Evolutionary conservation across 2,797 vertebrate species (phyloP).

Genomic region (Ateles fusciceps): DNA sequence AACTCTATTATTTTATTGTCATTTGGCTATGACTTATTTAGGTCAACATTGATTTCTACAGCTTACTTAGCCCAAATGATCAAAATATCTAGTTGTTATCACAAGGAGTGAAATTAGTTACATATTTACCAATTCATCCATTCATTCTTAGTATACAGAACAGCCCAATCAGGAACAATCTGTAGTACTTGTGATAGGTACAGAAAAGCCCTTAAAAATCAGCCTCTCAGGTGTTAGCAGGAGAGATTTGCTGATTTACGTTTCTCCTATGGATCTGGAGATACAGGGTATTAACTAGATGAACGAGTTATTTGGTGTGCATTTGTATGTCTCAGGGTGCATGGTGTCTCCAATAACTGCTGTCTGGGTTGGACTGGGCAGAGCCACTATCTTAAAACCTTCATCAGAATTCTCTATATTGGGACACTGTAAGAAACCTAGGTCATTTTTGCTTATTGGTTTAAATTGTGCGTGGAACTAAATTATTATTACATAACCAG

Average conservation of each 20-base stretch:
- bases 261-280: not conserved
- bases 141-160: not conserved
- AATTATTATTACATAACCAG: conserved; percentile 24
- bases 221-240: not conserved
- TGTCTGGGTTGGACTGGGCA: not conserved
- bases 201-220: not conserved
- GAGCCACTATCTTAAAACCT: not conserved
- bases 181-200: not conserved
- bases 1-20: not conserved
- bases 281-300: not conserved
- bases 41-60: not conserved
- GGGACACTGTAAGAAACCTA: not conserved
- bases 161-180: not conserved
- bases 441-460: not conserved
- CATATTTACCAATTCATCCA: not conserved
- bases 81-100: not conserved
- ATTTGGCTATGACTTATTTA: not conserved
- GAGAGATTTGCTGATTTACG: not conserved
- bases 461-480: conserved; percentile 27
- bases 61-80: not conserved
- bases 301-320: not conserved
- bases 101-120: not conserved
- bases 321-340: not conserved
- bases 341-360: not conserved
- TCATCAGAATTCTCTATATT: not conserved